Percentiles rank a stretch among this genome's conserved stretches.
These are phyloP conservation scores for Enteromius treurensis DNA, from an alignment of 2,797 vertebrate genomes.

Conservation along the genomic window DNA sequence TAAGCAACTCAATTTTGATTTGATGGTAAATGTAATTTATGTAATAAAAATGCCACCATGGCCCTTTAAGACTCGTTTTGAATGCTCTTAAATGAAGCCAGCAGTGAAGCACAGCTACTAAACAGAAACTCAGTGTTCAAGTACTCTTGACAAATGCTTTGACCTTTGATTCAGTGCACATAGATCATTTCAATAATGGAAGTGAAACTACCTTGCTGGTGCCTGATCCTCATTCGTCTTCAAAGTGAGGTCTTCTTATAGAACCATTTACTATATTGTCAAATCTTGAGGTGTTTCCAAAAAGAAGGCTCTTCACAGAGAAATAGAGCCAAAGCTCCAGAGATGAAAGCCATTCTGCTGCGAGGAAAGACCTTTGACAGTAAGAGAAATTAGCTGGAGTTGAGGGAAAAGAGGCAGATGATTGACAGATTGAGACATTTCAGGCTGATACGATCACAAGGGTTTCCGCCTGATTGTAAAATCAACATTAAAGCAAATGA, in stretches of 20 bases:
- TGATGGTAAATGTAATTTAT: neutral
- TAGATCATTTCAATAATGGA: slow-evolving; percentile 13
- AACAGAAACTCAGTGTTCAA: neutral
- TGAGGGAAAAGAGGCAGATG: neutral
- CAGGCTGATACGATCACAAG: neutral
- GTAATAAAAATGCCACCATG: neutral
- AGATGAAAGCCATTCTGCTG: neutral
- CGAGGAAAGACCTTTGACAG: slow-evolving; percentile 27
- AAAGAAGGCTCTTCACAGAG: slow-evolving; percentile 25
- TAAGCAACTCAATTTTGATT: neutral
- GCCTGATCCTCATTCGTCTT: slow-evolving; percentile 2
- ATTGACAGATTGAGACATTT: slow-evolving; percentile 14
- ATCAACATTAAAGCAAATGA: slow-evolving; percentile 12
- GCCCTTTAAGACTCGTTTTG: neutral
- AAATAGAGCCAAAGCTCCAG: neutral
- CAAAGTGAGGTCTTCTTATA: neutral
- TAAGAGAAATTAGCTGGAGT: neutral
- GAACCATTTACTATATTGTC: slow-evolving; percentile 36
- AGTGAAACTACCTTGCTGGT: neutral
- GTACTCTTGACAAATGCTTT: slow-evolving; percentile 13
- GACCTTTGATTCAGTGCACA: slow-evolving; percentile 12
- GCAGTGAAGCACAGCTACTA: slow-evolving; percentile 6
- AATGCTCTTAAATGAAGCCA: neutral
- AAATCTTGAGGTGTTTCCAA: slow-evolving; percentile 49
- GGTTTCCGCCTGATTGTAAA: neutral